A percentile compares a stretch with the other conserved stretches of the same genome.
phyloP scores from a whole-genome alignment of 2,797 vertebrate species.

The Anolis apletophallus region DNA sequence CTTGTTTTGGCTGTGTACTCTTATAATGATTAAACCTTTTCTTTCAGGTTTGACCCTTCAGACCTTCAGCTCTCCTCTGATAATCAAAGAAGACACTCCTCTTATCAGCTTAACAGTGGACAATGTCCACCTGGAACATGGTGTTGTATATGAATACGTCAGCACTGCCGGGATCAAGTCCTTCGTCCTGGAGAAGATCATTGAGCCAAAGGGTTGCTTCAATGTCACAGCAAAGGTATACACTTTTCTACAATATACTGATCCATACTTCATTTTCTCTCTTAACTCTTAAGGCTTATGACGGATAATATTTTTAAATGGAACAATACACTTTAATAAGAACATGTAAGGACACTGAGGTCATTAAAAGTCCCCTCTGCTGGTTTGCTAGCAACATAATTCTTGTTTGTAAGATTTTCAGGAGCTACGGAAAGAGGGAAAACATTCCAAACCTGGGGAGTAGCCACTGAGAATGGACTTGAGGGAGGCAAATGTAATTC shows the following conservation, averaged over 20 bases:
- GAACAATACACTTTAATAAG: not conserved
- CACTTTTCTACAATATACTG: not conserved
- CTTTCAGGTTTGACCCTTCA: conserved; percentile 59
- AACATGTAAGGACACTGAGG: not conserved
- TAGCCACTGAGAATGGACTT: not conserved
- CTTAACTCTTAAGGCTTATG: not conserved
- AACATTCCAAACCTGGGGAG: not conserved
- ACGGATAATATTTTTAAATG: not conserved
- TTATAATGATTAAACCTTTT: conserved; percentile 31
- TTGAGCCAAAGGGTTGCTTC: conserved; percentile 94
- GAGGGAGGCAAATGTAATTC: not conserved
- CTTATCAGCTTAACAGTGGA: conserved; percentile 91
- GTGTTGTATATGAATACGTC: conserved; percentile 93
- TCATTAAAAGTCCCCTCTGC: not conserved
- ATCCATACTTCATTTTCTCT: not conserved
- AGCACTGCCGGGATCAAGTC: conserved; percentile 92
- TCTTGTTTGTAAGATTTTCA: not conserved
- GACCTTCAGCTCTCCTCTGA: conserved; percentile 61
- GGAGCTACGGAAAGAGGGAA: not conserved
- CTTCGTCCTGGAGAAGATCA: conserved; percentile 93
- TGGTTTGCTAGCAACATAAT: not conserved
- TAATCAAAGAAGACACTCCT: conserved; percentile 80
- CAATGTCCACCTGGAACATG: conserved; percentile 92
- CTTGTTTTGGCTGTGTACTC: not conserved
- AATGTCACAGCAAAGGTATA: conserved; percentile 91